Evolutionary conservation across 92 coral and sea anemone genomes (phyloP), one percentile per base, ranked within the genome.

Genomic region (Parazoanthus swiftii): DNA sequence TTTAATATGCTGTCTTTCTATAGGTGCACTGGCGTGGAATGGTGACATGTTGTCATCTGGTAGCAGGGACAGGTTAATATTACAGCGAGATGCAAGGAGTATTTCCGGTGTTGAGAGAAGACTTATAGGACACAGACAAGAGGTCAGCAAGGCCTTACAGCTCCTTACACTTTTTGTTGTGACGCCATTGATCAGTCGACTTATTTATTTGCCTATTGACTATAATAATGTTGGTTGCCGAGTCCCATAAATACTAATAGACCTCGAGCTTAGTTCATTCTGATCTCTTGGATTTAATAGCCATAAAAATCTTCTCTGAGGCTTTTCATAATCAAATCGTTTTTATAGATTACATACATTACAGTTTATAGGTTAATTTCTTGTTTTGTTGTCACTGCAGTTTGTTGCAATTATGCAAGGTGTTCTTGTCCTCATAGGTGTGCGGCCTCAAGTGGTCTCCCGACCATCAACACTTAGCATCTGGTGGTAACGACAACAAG

Each of bases 381-480:
- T 13, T 13, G 20, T 7, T 13, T 18, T 63, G 26, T 63, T 6
- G 16, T 63, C 3, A 18, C 15, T 63, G 70, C 26, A 18, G 20
- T 20, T 20, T 63, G 26, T 63, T 63, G 66, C 20, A 58, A 21
- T 58, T 14, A 15, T 5, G 5, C 70, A 63, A 63, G 25, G 25
- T 63, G 26, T 23, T 63, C 70, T 65, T 33, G 73, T 82, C 35
- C 21, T 39, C 63, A 26, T 35, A 96, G 99, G 99, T 97, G 16
- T 97, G 99, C 88, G 99, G 99, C 37, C 88, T 97, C 7, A 97
- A 97, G 85, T 97, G 99, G 99, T 97, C 99, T 29, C 99, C 99
- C 66, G 99, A 97, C 86, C 98, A 95, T 79, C 99, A 97, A 82
- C 98, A 97, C 77, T 90, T 97, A 76, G 99, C 99, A 48, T 97